Base-by-base conservation (phyloP, 2,888 invertebrate genomes). In the Lamproptera curius region DNA sequence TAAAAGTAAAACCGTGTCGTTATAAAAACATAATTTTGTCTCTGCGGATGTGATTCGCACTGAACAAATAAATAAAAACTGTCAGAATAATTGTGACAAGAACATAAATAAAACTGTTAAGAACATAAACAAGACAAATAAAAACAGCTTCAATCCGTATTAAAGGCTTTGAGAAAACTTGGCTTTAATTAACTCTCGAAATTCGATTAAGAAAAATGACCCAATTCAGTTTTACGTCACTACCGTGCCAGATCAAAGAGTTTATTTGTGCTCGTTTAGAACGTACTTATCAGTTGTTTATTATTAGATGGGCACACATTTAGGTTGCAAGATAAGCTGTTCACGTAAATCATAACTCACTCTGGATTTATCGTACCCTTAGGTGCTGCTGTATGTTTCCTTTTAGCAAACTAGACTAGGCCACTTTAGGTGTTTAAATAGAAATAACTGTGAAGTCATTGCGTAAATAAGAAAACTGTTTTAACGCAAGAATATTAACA, bases 251-350 rank as follows among this genome's bases (percentile, higher is more conserved):
- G 47, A 47, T 42, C 38, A 47, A 47, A 47, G 47, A 42, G 33
- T 42, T 42, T 42, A 23, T 42, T 47, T 31, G 39, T 42, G 26
- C 14, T 5, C 15, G 37, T 45, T 31, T 42, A 23, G 34, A 50
- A 23, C 16, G 37, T 37, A 37, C 16, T 50, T 46, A 46, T 46
- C 46, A 42, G 26, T 23, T 6, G 42, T 17, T 42, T 50, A 50
- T 41, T 45, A 41, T 42, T 46, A 42, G 33, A 28, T 44, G 20
- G 11, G 39, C 34, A 26, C 59, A 63, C 62, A 69, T 68, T 67
- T 64, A 63, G 69, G 67, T 65, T 65, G 56, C 33, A 38, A 67
- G 73, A 73, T 72, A 76, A 72, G 60, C 58, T 62, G 61, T 65
- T 66, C 62, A 56, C 63, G 68, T 63, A 62, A 60, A 65, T 59